Base-by-base conservation (phyloP, 35 echinoderm and acorn worm species). In the Amphiura filiformis region DNA sequence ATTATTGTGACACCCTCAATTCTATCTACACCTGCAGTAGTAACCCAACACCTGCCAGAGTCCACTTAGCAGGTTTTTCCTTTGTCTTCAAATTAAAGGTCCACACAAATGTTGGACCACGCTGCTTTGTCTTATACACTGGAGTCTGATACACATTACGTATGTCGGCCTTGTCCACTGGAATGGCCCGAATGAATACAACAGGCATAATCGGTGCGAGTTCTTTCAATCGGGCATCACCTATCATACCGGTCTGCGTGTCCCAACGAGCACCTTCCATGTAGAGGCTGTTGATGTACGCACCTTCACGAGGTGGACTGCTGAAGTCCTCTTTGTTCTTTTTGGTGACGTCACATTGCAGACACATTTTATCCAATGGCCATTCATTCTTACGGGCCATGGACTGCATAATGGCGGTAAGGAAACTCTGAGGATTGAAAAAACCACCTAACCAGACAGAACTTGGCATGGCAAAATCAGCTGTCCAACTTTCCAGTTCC, bases 341-440 rank as follows among this genome's bases (percentile, higher is more conserved):
- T 89, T 98, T 98, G 76, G 96, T 98, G 75, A 98, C 96, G 77
- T 98, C 96, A 35, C 96, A 98, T 92, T 98, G 96, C 42, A 98
- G 84, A 38, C 92, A 94, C 96, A 98, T 98, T 79, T 98, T 98
- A 78, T 98, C 96, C 83, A 98, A 37, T 17, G 96, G 96, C 96
- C 96, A 98, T 82, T 98, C 96, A 42, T 98, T 98, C 80, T 94
- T 98, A 65, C 96, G 93, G 17, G 96, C 96, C 92, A 94, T 98
- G 57, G 96, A 98, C 96, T 98, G 96, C 96, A 98, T 98, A 78
- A 98, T 98, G 28, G 96, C 96, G 0, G 96, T 98, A 37, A 98
- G 44, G 95, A 97, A 97, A 37, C 92, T 94, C 92, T 97, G 95
- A 4, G 95, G 95, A 89, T 94, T 97, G 92, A 97, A 97, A 89